A percentile compares a stretch with the other conserved stretches of the same genome.
phyloP scores from a whole-genome alignment of 1,140 invertebrate genomes.

The Cydia strobilella region DNA sequence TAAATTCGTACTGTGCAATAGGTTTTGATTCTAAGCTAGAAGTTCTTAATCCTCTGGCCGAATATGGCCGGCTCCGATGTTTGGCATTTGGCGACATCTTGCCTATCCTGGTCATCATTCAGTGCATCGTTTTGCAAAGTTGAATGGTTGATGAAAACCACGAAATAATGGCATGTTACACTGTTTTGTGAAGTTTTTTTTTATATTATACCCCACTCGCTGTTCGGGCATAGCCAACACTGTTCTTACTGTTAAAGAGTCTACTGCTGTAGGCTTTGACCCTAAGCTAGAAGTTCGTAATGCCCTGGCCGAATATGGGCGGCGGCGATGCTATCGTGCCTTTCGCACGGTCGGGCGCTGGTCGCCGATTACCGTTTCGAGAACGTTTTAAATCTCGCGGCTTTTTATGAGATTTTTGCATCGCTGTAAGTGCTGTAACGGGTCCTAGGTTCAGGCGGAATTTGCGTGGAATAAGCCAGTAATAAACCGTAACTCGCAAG shows the following conservation, averaged over 20 bases:
- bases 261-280: slow-evolving; percentile 1
- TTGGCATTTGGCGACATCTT: too few species aligned
- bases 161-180: too few species aligned
- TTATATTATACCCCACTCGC: too few species aligned
- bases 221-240: too few species aligned
- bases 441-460: background rate
- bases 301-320: slow-evolving; percentile 33
- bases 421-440: background rate
- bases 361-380: slow-evolving; percentile 4
- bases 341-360: slow-evolving; percentile 35
- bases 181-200: too few species aligned
- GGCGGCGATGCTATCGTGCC: slow-evolving; percentile 30
- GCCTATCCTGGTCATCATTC: slow-evolving; percentile 4
- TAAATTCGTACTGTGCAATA: too few species aligned
- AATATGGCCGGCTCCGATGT: slow-evolving; percentile 30
- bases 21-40: background rate
- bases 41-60: background rate
- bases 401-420: slow-evolving; percentile 22
- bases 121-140: too few species aligned
- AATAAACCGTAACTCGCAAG: too few species aligned
- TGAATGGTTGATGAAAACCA: too few species aligned
- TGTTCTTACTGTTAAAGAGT: background rate
- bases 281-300: slow-evolving; percentile 17
- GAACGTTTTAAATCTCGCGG: slow-evolving; percentile 9
- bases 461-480: background rate